phyloP scores from a whole-genome alignment of 2,888 invertebrate species.

The Drosophila leonis region DNA sequence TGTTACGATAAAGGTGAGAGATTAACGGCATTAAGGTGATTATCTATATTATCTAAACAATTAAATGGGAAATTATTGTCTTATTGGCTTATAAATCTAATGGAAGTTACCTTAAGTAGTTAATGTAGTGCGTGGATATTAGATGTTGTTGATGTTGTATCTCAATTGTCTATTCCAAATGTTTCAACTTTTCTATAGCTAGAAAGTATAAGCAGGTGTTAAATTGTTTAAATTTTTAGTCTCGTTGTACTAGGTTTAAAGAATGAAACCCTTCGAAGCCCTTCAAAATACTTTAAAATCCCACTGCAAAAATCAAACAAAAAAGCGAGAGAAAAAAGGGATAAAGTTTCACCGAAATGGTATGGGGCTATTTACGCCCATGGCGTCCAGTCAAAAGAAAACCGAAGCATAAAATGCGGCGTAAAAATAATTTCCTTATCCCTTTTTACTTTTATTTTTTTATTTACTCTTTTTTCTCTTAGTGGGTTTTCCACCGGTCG shows the following conservation, averaged over 20 bases:
- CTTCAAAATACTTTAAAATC: slow-evolving; percentile 42
- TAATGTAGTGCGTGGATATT: background rate
- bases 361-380: slow-evolving; percentile 5
- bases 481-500: slow-evolving; percentile 3
- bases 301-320: slow-evolving; percentile 33
- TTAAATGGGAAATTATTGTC: slow-evolving; percentile 54
- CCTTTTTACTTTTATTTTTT: slow-evolving; percentile 35
- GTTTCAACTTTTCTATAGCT: background rate
- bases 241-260: slow-evolving; percentile 13
- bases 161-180: slow-evolving; percentile 30
- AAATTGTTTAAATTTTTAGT: slow-evolving; percentile 24
- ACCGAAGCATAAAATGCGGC: slow-evolving; percentile 41
- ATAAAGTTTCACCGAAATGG: slow-evolving; percentile 10
- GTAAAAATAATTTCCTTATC: slow-evolving; percentile 48
- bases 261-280: slow-evolving; percentile 8
- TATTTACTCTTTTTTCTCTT: background rate
- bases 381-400: slow-evolving; percentile 12
- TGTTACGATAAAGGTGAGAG: slow-evolving; percentile 5
- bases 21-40: slow-evolving; percentile 41
- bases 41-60: slow-evolving; percentile 56
- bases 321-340: slow-evolving; percentile 13
- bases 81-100: slow-evolving; percentile 58
- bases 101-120: slow-evolving; percentile 53
- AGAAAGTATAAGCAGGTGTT: slow-evolving; percentile 6
- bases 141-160: slow-evolving; percentile 14